Evolutionary conservation across 2,113 vertebrate species (phyloP).

Genomic region (Parotia lawesii): DNA sequence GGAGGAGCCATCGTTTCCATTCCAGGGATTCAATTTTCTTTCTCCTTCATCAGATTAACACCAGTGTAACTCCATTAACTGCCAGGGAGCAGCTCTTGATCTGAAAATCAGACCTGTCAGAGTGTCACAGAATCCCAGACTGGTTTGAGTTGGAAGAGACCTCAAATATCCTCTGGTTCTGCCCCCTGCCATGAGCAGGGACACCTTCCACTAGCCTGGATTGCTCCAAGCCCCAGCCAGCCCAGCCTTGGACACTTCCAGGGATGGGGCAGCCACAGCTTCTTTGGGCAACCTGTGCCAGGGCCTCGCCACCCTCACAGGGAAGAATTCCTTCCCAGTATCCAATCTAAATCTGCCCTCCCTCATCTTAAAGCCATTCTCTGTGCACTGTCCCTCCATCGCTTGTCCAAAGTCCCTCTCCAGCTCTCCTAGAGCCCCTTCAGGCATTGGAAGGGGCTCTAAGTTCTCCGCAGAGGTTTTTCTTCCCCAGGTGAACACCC

Average conservation of each 20-base stretch:
- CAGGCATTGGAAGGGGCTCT: not conserved
- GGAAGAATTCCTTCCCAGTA: not conserved
- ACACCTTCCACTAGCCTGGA: not conserved
- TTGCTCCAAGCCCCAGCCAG: accelerated
- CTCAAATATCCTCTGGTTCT: not conserved
- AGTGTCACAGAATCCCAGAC: not conserved
- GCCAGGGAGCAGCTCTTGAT: not conserved
- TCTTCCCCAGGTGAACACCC: not conserved
- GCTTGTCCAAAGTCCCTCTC: not conserved
- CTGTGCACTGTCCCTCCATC: not conserved
- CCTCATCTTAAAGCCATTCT: not conserved
- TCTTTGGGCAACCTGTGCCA: not conserved
- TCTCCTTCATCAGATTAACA: not conserved
- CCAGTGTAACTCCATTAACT: not conserved
- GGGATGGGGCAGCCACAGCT: not conserved
- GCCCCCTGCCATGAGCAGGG: not conserved
- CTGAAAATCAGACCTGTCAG: not conserved
- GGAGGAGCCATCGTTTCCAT: not conserved
- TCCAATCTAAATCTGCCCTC: not conserved
- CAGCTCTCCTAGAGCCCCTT: not conserved
- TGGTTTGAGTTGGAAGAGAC: not conserved
- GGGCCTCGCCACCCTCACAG: not conserved
- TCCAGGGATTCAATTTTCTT: not conserved
- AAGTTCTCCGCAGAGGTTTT: not conserved
- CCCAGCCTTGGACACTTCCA: not conserved